phyloP scores from a whole-genome alignment of 1,140 invertebrate genomes.

The Proctacanthus coquilletti region DNA sequence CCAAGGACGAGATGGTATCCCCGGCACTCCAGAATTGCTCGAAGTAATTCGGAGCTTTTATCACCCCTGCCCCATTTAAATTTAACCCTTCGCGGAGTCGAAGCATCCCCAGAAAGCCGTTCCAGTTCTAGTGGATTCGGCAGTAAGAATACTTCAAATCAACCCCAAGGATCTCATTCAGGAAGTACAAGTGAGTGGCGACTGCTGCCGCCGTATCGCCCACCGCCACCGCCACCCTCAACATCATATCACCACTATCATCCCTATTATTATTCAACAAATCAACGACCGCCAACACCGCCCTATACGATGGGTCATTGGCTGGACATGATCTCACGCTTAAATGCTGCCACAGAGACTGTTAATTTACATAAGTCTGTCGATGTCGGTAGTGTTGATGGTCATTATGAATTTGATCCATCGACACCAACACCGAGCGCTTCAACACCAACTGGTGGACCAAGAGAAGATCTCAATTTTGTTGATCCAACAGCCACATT shows the following conservation, averaged over 20 bases:
- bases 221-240: conserved; percentile 39
- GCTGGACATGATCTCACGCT: conserved; percentile 38
- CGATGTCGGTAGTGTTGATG: conserved; percentile 78
- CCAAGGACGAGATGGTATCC: conserved; percentile 39
- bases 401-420: conserved; percentile 86
- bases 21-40: conserved; percentile 42
- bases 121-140: conserved; percentile 78
- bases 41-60: conserved; percentile 46
- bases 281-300: conserved; percentile 32
- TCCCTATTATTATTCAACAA: conserved; percentile 8
- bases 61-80: conserved; percentile 37
- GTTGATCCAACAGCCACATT: conserved; percentile 2
- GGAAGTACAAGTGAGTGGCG: conserved; percentile 60
- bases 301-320: conserved; percentile 43
- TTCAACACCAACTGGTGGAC: conserved; percentile 39
- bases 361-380: conserved; percentile 35
- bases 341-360: conserved; percentile 34
- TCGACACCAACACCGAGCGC: conserved; percentile 54
- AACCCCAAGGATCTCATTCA: conserved; percentile 51
- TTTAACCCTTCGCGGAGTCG: conserved; percentile 31
- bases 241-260: conserved; percentile 13
- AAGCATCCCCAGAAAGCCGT: conserved; percentile 72
- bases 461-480: conserved; percentile 37
- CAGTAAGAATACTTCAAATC: conserved; percentile 78
- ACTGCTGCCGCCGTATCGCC: conserved; percentile 54